phyloP scores from a whole-genome alignment of 2,113 vertebrate genomes.

The Candoia aspera region DNA sequence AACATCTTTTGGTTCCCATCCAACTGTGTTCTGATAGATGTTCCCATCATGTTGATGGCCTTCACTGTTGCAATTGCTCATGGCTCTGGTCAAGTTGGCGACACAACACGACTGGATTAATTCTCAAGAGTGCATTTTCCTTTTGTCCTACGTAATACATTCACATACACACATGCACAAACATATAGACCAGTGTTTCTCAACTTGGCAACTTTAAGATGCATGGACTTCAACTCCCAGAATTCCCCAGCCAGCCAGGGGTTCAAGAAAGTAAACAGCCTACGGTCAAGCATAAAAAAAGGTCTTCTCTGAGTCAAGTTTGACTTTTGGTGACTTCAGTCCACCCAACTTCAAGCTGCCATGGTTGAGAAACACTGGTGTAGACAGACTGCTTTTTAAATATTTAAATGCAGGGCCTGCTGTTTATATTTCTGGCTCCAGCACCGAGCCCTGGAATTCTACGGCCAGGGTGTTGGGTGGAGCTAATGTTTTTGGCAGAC shows the following conservation, averaged over 20 bases:
- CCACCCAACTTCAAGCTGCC: too few relatives aligned
- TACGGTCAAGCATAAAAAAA: too few relatives aligned
- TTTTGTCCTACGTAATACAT: too few relatives aligned
- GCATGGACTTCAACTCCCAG: too few relatives aligned
- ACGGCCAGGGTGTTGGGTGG: conserved; percentile 13
- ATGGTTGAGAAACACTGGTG: too few relatives aligned
- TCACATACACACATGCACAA: not conserved
- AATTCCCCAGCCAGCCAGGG: too few relatives aligned
- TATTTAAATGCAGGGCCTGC: conserved; percentile 9
- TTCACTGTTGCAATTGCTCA: not conserved
- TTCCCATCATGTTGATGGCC: not conserved
- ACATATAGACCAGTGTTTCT: conserved; percentile 5
- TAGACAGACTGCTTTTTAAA: not conserved
- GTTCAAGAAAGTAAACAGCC: too few relatives aligned
- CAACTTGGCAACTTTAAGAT: too few relatives aligned
- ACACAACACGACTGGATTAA: not conserved
- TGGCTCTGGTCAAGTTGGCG: not conserved
- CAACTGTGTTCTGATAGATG: not conserved
- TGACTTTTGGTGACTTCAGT: too few relatives aligned
- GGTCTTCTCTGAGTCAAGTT: too few relatives aligned
- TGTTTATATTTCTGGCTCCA: not conserved
- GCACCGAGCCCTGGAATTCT: not conserved
- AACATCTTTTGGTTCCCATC: not conserved
- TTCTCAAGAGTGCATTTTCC: not conserved
- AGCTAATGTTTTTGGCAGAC: conserved; percentile 7